These are phyloP conservation scores for Zaprionus camerounensis DNA, from an alignment of 1,140 invertebrate species.

Conservation along the genomic window DNA sequence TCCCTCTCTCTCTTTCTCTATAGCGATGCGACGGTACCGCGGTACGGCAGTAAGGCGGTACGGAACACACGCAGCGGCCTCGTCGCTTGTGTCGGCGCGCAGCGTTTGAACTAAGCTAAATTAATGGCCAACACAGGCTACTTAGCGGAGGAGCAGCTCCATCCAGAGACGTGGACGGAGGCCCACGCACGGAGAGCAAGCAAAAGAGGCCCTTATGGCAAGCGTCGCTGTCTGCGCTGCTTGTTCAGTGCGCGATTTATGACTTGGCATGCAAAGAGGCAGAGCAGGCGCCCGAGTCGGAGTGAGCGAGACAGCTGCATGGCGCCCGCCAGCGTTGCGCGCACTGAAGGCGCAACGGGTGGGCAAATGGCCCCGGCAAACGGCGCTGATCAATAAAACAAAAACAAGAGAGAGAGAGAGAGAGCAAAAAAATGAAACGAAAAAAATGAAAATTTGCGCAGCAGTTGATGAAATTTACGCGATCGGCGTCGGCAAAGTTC, in stretches of 20 bases:
- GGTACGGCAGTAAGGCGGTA: not conserved
- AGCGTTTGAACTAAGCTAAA: slow-evolving; percentile 78
- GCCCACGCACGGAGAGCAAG: slow-evolving; percentile 31
- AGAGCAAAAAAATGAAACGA: not conserved
- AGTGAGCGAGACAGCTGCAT: slow-evolving; percentile 37
- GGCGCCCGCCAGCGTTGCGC: slow-evolving; percentile 68
- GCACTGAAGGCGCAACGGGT: slow-evolving; percentile 53
- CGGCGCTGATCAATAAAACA: slow-evolving; percentile 47
- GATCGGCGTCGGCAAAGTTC: slow-evolving; percentile 75
- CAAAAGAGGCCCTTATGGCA: slow-evolving; percentile 57
- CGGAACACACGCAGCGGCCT: slow-evolving; percentile 66
- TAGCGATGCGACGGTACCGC: not conserved
- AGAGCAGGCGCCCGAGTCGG: not conserved
- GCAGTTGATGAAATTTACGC: slow-evolving; percentile 82
- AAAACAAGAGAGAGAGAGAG: slow-evolving; percentile 45
- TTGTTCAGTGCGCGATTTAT: slow-evolving; percentile 76
- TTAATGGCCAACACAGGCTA: slow-evolving; percentile 83
- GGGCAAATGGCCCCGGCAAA: slow-evolving; percentile 31
- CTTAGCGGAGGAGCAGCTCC: slow-evolving; percentile 70
- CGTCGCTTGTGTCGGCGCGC: slow-evolving; percentile 51
- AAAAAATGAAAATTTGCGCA: slow-evolving; percentile 69
- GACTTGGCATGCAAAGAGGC: slow-evolving; percentile 74
- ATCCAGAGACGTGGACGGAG: slow-evolving; percentile 24
- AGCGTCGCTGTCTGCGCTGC: slow-evolving; percentile 35
- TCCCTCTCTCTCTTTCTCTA: not conserved